Conservation (phyloP, 2,797 vertebrate species). For the Malurus leucopterus region DNA sequence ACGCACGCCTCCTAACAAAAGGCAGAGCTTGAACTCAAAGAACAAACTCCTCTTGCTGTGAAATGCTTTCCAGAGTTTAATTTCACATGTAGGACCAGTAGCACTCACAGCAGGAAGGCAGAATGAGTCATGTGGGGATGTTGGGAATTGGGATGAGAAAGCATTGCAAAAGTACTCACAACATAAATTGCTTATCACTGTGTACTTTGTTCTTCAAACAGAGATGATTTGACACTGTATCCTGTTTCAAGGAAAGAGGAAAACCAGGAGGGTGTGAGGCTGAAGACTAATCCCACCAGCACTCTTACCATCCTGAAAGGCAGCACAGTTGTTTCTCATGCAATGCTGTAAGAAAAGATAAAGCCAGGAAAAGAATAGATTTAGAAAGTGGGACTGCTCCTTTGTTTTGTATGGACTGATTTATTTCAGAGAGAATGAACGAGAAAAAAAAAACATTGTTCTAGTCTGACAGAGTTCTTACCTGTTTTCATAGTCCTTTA, state of each 20-base stretch:
- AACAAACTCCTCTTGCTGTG: constrained; percentile 3
- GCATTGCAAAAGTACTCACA: constrained; percentile 5
- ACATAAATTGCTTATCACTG: constrained; percentile 23
- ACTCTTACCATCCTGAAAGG: not conserved
- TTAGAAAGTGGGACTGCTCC: not conserved
- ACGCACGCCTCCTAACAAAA: not conserved
- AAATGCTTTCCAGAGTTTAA: constrained; percentile 25
- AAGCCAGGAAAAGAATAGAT: not conserved
- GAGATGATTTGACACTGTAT: not conserved
- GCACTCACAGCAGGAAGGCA: constrained; percentile 14
- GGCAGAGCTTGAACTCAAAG: constrained; percentile 11
- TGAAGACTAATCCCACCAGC: not conserved
- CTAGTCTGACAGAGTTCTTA: not conserved
- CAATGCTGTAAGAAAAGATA: not conserved
- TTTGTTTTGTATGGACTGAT: not conserved
- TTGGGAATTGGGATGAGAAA: constrained; percentile 14
- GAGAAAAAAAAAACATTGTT: not conserved
- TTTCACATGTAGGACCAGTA: constrained; percentile 28
- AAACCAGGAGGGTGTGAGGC: not conserved
- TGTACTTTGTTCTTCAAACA: constrained; percentile 3
- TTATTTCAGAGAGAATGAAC: not conserved
- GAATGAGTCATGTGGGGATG: constrained; percentile 34
- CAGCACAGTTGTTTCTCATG: not conserved
- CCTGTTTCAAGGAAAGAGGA: not conserved
- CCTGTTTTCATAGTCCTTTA: not conserved